Conservation (phyloP, 2,113 vertebrate species). For the Lanius collurio region DNA sequence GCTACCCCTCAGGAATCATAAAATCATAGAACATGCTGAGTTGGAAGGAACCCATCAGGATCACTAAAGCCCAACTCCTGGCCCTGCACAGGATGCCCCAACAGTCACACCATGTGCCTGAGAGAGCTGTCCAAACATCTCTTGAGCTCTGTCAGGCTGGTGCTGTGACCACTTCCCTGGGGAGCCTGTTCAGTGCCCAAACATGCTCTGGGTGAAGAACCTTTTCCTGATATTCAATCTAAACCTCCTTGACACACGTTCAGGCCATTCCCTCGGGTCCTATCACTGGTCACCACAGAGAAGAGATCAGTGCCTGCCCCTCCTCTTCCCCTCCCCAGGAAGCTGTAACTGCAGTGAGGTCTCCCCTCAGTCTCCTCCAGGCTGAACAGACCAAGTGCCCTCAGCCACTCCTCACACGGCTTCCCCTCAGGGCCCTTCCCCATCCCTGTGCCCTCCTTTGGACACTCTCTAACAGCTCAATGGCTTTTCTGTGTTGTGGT, state of each 20-base stretch:
- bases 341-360: not conserved
- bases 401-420: not conserved
- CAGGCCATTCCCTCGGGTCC: fast-evolving
- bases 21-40: not conserved
- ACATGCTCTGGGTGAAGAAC: not conserved
- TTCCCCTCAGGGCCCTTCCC: not conserved
- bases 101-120: not conserved
- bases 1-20: not conserved
- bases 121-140: not conserved
- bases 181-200: not conserved
- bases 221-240: not conserved
- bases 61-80: not conserved
- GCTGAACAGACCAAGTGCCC: not conserved
- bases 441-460: not conserved
- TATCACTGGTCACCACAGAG: not conserved
- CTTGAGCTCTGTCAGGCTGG: not conserved
- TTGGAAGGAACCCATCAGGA: not conserved
- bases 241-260: not conserved
- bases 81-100: not conserved
- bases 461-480: not conserved
- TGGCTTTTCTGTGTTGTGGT: fast-evolving
- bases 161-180: not conserved
- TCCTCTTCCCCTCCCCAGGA: not conserved
- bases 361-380: not conserved
- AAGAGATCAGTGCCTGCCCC: not conserved